phyloP scores from a whole-genome alignment of 2,888 invertebrate species.

The Eumacrocentrus americanus region DNA sequence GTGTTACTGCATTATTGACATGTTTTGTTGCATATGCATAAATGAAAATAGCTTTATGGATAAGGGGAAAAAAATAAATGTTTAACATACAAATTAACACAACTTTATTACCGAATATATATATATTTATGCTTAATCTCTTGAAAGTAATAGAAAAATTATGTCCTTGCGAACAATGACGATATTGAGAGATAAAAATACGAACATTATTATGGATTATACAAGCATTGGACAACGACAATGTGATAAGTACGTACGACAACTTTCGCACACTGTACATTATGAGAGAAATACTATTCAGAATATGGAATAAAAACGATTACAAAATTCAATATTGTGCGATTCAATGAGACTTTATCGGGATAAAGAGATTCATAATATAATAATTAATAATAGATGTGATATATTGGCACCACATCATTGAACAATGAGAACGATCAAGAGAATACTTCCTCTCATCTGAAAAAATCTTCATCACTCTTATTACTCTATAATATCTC shows the following conservation, averaged over 20 bases:
- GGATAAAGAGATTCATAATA: conserved; percentile 1
- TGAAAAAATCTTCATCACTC: too few relatives aligned
- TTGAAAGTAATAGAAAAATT: conserved; percentile 25
- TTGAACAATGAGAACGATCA: too few relatives aligned
- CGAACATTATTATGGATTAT: too few relatives aligned
- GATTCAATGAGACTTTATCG: conserved; percentile 3
- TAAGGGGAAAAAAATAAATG: neutral
- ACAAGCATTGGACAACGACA: too few relatives aligned
- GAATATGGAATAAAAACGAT: conserved; percentile 14
- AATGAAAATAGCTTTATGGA: neutral
- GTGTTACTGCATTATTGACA: neutral
- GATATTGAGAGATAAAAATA: neutral
- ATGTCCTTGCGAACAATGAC: conserved; percentile 18
- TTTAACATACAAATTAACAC: conserved; percentile 35
- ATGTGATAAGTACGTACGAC: neutral
- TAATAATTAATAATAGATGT: neutral
- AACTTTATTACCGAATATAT: conserved; percentile 38
- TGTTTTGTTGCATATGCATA: neutral
- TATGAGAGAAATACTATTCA: conserved; percentile 13
- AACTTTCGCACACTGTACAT: neutral
- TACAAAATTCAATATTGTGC: conserved; percentile 31
- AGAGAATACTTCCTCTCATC: too few relatives aligned
- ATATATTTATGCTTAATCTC: conserved; percentile 18
- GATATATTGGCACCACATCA: too few relatives aligned
- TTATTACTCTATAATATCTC: conserved; percentile 32